Evolutionary conservation across 2,888 invertebrate genomes (phyloP).

Genomic region (Diarsia brunnea): DNA sequence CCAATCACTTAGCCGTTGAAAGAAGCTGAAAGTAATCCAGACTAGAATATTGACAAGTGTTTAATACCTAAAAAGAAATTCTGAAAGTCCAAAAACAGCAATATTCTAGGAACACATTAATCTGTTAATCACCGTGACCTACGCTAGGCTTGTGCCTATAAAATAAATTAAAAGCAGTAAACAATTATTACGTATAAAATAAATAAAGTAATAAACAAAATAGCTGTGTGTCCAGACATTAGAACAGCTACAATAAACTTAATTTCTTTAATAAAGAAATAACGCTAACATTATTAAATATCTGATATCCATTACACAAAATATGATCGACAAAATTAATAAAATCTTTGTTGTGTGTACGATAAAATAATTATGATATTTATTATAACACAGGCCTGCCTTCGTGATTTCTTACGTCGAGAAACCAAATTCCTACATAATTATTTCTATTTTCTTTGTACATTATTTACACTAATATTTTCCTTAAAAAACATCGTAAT

Average conservation of each 20-base stretch:
- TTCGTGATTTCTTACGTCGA: not conserved
- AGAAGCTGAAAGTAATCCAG: not conserved
- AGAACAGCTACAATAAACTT: not conserved
- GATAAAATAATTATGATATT: not conserved
- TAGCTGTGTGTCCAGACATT: conserved; percentile 22
- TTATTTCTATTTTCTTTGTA: not conserved
- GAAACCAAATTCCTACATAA: not conserved
- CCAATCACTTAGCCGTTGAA: too few species aligned
- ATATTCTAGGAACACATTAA: not conserved
- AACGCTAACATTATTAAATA: not conserved
- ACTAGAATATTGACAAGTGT: not conserved
- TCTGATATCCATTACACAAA: conserved; percentile 1
- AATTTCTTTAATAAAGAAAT: not conserved
- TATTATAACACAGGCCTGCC: not conserved
- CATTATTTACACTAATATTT: not conserved
- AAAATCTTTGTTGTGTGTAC: not conserved
- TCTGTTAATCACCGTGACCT: not conserved
- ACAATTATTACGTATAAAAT: not conserved
- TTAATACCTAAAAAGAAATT: not conserved
- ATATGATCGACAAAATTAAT: not conserved
- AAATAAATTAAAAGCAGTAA: not conserved
- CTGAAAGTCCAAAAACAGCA: not conserved
- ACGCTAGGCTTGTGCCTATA: not conserved
- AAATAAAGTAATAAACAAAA: not conserved
- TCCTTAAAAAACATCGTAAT: not conserved